Percentiles rank a stretch among this genome's conserved stretches.
Evolutionary conservation across 2,888 invertebrate species (phyloP).

Genomic region (Stenolophus ochropezus): DNA sequence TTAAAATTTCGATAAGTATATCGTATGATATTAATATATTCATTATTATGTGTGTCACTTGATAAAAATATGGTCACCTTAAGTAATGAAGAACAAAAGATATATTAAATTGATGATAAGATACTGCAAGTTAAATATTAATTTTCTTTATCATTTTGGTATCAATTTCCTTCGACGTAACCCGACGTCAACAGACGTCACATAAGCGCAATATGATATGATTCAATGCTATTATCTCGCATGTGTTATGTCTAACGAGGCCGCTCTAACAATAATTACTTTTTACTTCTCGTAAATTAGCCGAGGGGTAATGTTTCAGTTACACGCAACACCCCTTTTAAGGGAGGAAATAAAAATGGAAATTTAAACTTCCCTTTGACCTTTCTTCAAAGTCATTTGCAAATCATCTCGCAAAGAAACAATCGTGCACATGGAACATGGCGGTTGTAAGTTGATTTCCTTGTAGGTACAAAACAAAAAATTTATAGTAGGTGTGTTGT

Average conservation of each 20-base stretch:
- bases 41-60: no score
- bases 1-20: no score
- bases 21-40: no score
- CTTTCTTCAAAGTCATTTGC: background rate
- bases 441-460: background rate
- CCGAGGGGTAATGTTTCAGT: background rate
- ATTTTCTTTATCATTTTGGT: background rate
- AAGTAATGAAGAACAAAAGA: no score
- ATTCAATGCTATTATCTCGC: slow-evolving; percentile 35
- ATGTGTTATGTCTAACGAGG: slow-evolving; percentile 28
- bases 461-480: background rate
- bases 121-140: background rate
- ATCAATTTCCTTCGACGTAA: background rate
- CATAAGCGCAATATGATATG: slow-evolving; percentile 17
- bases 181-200: background rate
- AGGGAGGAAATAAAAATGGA: slow-evolving; percentile 5
- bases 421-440: background rate
- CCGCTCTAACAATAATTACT: slow-evolving; percentile 17
- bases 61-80: no score
- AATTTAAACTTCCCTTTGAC: background rate
- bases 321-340: slow-evolving; percentile 1
- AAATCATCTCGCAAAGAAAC: background rate
- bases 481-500: no score
- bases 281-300: slow-evolving; percentile 30
- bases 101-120: no score